Evolutionary conservation across 2,113 vertebrate genomes (phyloP).

Genomic region (Meriones unguiculatus): DNA sequence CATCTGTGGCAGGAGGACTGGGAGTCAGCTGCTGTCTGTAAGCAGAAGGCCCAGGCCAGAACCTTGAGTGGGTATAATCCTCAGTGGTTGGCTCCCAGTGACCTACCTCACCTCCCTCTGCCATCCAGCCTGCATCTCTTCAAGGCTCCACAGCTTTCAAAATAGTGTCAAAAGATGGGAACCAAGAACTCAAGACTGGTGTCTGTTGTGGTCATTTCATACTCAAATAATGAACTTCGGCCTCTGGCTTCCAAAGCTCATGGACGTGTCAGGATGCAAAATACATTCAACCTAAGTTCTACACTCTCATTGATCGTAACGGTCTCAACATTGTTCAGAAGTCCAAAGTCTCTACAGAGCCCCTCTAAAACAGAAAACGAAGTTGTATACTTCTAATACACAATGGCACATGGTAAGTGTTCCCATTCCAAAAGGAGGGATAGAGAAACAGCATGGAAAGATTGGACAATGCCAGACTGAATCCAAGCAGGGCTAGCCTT

Average conservation of each 20-base stretch:
- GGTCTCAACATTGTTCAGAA: neutral
- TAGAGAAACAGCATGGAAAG: neutral
- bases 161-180: neutral
- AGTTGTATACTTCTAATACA: neutral
- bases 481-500: neutral
- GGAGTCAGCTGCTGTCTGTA: neutral
- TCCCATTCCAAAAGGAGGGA: neutral
- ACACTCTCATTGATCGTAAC: neutral
- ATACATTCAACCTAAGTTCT: neutral
- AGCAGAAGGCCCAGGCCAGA: neutral
- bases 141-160: neutral
- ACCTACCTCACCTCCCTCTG: neutral
- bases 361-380: neutral
- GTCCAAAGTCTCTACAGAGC: neutral
- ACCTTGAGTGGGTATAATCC: neutral
- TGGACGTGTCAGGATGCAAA: neutral
- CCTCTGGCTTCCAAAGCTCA: neutral
- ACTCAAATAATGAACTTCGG: neutral
- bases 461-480: neutral
- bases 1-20: neutral
- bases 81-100: neutral
- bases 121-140: neutral
- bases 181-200: neutral
- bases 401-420: neutral
- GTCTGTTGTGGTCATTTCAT: neutral